phyloP scores from a whole-genome alignment of 2,797 vertebrate genomes.

The Morelia viridis region DNA sequence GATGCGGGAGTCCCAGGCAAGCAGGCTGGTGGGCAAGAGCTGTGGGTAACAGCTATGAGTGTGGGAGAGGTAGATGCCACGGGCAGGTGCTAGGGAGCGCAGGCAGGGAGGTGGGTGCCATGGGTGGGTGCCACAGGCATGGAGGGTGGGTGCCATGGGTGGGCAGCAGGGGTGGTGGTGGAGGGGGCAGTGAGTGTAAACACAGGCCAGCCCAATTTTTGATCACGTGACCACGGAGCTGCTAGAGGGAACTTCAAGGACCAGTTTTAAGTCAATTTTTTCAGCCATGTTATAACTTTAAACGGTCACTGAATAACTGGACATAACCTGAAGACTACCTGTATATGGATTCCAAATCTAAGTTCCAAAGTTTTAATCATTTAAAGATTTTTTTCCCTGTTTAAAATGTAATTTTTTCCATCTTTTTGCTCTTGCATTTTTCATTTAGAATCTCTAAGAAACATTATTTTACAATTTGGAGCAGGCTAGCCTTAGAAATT shows the following conservation, averaged over 20 bases:
- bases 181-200: neutral
- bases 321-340: neutral
- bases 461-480: neutral
- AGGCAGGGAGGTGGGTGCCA: neutral
- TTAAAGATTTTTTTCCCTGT: neutral
- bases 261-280: neutral
- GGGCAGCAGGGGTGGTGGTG: too few species aligned
- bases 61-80: too few species aligned
- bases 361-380: neutral
- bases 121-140: neutral
- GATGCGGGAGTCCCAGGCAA: too few species aligned
- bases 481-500: neutral
- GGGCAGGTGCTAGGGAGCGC: too few species aligned
- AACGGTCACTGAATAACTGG: neutral
- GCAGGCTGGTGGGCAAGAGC: too few species aligned
- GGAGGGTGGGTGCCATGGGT: neutral
- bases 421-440: neutral
- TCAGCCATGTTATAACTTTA: neutral
- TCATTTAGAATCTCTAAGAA: neutral
- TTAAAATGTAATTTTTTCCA: neutral
- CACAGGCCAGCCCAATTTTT: neutral
- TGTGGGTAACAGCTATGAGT: too few species aligned
- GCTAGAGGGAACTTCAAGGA: neutral
- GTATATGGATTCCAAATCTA: neutral
- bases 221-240: neutral